phyloP scores from a whole-genome alignment of 2,888 invertebrate species.

The Drosophila yooni region DNA sequence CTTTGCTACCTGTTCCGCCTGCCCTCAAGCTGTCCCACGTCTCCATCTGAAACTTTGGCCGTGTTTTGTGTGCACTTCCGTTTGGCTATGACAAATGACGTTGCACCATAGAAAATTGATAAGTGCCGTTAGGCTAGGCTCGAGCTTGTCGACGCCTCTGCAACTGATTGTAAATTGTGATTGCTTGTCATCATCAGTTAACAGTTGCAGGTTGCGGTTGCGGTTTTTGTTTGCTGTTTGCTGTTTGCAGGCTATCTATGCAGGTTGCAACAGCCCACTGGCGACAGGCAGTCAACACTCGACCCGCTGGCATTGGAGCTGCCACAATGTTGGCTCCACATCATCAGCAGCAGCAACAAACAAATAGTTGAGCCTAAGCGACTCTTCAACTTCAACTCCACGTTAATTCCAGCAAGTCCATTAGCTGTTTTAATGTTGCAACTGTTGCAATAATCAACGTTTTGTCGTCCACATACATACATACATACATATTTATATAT shows the following conservation, averaged over 20 bases:
- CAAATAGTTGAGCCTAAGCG: constrained; percentile 27
- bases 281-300: constrained; percentile 39
- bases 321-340: constrained; percentile 26
- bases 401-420: constrained; percentile 41
- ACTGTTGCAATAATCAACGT: constrained; percentile 61
- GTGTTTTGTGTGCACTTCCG: constrained; percentile 41
- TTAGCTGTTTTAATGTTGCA: constrained; percentile 57
- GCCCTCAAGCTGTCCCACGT: constrained; percentile 4
- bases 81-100: constrained; percentile 66
- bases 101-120: constrained; percentile 69
- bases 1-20: constrained; percentile 31
- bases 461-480: constrained; percentile 51
- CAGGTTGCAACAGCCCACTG: constrained; percentile 34
- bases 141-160: constrained; percentile 49
- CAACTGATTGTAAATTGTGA: constrained; percentile 36
- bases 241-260: background rate
- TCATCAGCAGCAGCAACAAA: constrained; percentile 5
- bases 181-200: constrained; percentile 52
- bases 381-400: constrained; percentile 16
- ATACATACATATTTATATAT: background rate
- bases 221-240: background rate
- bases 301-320: constrained; percentile 44
- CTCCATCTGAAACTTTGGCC: background rate
- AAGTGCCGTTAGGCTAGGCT: constrained; percentile 63
- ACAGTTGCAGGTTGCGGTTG: constrained; percentile 35